Conservation (phyloP, 1,140 invertebrate genomes). For the Diachasmimorpha longicaudata region DNA sequence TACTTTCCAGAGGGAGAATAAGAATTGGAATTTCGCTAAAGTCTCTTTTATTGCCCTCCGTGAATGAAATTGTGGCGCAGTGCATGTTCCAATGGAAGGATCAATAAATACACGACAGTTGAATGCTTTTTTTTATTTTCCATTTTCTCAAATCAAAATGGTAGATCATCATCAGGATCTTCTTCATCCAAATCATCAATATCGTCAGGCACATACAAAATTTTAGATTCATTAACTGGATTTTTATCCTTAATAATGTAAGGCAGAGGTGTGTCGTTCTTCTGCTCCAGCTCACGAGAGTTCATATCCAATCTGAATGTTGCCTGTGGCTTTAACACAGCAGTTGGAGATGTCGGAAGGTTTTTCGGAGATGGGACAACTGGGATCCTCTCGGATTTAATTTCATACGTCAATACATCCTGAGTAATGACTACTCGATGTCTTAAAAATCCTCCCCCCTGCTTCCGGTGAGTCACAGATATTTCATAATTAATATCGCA, state of each 20-base stretch:
- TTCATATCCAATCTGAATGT: slow-evolving; percentile 56
- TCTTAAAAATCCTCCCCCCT: slow-evolving; percentile 40
- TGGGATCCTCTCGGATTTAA: slow-evolving; percentile 30
- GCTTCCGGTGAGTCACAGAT: slow-evolving; percentile 40
- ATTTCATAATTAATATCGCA: slow-evolving; percentile 44
- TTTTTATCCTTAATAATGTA: slow-evolving; percentile 36
- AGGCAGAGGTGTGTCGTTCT: slow-evolving; percentile 48
- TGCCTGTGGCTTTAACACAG: slow-evolving; percentile 38
- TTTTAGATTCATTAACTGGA: slow-evolving; percentile 51
- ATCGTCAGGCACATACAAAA: slow-evolving; percentile 64
- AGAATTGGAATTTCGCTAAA: not conserved
- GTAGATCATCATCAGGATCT: slow-evolving; percentile 65
- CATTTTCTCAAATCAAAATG: slow-evolving; percentile 40
- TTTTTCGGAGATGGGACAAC: not conserved
- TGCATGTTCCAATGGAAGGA: not conserved
- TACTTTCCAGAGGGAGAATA: not conserved
- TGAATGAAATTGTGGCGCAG: not conserved
- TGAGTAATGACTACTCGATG: slow-evolving; percentile 46
- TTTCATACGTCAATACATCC: slow-evolving; percentile 37
- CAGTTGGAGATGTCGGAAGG: not conserved
- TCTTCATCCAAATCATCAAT: slow-evolving; percentile 66
- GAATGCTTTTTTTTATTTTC: not conserved
- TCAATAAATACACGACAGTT: slow-evolving; percentile 34
- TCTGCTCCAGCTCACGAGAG: slow-evolving; percentile 51
- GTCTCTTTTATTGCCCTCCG: not conserved